These are phyloP conservation scores for Acanthosepion pharaonis DNA, from an alignment of 2,888 invertebrate genomes.

Conservation along the genomic window DNA sequence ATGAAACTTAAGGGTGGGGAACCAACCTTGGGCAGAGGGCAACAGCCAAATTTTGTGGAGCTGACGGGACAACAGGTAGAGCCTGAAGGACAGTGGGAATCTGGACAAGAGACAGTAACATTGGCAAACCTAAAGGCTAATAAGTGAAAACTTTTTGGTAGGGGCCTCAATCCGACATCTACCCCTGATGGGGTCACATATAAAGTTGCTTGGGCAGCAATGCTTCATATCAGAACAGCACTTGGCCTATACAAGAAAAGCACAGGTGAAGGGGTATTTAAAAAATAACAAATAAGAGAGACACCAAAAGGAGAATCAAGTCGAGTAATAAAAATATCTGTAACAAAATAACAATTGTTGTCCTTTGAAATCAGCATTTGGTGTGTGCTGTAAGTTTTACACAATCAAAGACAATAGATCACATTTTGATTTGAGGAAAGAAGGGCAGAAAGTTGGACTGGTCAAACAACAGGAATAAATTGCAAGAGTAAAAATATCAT, in stretches of 20 bases:
- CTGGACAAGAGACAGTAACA: constrained; percentile 50
- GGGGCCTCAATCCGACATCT: constrained; percentile 24
- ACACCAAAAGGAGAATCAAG: no score
- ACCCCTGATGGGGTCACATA: not conserved
- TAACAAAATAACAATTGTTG: no score
- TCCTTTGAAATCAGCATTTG: no score
- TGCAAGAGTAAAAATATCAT: no score
- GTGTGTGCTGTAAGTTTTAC: no score
- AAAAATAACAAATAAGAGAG: not conserved
- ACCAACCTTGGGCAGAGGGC: constrained; percentile 65
- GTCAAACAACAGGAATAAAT: no score
- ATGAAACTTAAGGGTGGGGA: not conserved
- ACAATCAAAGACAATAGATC: no score
- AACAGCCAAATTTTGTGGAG: constrained; percentile 66
- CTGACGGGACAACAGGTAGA: constrained; percentile 66
- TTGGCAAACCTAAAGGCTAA: not conserved
- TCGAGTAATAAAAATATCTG: no score
- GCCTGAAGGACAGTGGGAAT: constrained; percentile 58
- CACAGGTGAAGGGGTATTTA: not conserved
- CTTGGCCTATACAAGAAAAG: constrained; percentile 58
- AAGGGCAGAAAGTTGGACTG: no score
- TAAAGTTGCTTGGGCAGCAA: constrained; percentile 59
- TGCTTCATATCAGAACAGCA: constrained; percentile 70
- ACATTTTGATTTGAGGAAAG: no score
- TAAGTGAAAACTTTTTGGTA: constrained; percentile 47